phyloP scores from a whole-genome alignment of 2,888 invertebrate genomes.

The Nineta flava region DNA sequence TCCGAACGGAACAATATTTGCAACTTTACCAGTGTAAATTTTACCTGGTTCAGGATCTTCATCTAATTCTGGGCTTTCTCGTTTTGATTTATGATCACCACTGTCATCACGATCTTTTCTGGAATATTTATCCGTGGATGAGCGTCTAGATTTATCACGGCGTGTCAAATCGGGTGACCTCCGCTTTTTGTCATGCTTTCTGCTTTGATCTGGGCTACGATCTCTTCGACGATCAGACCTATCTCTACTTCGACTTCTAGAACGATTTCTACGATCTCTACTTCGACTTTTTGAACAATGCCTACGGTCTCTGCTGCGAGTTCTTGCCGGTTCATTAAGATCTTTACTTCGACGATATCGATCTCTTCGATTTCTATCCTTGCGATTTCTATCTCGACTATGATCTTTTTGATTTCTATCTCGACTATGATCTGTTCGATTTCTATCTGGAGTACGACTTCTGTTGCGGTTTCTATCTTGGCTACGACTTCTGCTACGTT shows the following conservation, averaged over 20 bases:
- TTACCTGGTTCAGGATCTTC: slow-evolving; percentile 57
- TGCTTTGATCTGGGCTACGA: slow-evolving; percentile 9
- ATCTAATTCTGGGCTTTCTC: slow-evolving; percentile 28
- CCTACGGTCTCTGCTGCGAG: slow-evolving; percentile 12
- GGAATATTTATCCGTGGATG: slow-evolving; percentile 15
- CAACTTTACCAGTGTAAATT: slow-evolving; percentile 88
- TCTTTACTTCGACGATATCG: slow-evolving; percentile 15
- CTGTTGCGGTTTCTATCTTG: slow-evolving; percentile 11
- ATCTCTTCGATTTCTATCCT: slow-evolving; percentile 12
- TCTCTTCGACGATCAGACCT: slow-evolving; percentile 14
- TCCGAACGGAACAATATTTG: slow-evolving; percentile 94
- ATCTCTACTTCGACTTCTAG: slow-evolving; percentile 19
- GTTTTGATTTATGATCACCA: slow-evolving; percentile 11
- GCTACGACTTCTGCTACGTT: slow-evolving; percentile 8
- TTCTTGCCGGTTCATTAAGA: slow-evolving; percentile 21
- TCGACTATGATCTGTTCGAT: slow-evolving; percentile 11
- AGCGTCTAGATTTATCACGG: slow-evolving; percentile 17
- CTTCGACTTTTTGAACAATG: slow-evolving; percentile 8
- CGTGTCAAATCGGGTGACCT: slow-evolving; percentile 18
- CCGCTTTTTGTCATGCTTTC: slow-evolving; percentile 13
- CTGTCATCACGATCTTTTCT: slow-evolving; percentile 11
- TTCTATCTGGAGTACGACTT: slow-evolving; percentile 12
- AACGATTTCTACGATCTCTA: slow-evolving; percentile 12
- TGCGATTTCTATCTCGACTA: slow-evolving; percentile 20
- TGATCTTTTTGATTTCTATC: slow-evolving; percentile 19